These are phyloP conservation scores for Dendrolimus houi DNA, from an alignment of 2,888 invertebrate genomes.

Conservation along the genomic window DNA sequence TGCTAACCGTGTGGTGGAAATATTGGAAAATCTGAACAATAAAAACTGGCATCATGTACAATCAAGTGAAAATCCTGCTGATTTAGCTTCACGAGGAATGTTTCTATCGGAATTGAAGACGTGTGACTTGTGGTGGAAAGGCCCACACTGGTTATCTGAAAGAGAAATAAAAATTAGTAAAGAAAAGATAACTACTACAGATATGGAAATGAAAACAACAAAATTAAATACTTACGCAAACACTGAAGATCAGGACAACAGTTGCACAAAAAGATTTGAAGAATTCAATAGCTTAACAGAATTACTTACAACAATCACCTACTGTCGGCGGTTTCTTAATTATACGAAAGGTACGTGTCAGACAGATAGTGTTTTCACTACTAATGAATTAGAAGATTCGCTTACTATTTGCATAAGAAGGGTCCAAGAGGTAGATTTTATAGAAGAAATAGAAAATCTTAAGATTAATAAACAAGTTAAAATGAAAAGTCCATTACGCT, in stretches of 20 bases:
- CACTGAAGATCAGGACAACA: slow-evolving; percentile 3
- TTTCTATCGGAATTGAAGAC: slow-evolving; percentile 8
- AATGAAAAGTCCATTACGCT: slow-evolving; percentile 8
- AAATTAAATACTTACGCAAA: no score
- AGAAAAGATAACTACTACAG: no score
- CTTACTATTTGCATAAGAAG: slow-evolving; percentile 10
- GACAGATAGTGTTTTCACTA: slow-evolving; percentile 6
- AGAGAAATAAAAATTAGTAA: slow-evolving; percentile 6
- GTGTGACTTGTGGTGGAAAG: slow-evolving; percentile 12
- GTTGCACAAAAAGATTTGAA: slow-evolving; percentile 5
- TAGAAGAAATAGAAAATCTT: slow-evolving; percentile 8
- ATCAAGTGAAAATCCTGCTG: slow-evolving; percentile 16
- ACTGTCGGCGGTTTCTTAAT: slow-evolving; percentile 12
- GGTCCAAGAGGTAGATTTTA: slow-evolving; percentile 12
- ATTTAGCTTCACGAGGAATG: slow-evolving; percentile 14
- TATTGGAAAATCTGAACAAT: slow-evolving; percentile 6
- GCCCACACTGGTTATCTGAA: slow-evolving; percentile 14
- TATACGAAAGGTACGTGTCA: slow-evolving; percentile 5
- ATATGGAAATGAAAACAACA: no score
- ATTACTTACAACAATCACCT: slow-evolving; percentile 7
- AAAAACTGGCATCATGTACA: slow-evolving; percentile 14
- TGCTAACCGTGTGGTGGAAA: slow-evolving; percentile 14
- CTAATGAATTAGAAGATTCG: slow-evolving; percentile 11
- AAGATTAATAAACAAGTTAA: slow-evolving; percentile 6
- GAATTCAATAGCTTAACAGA: slow-evolving; percentile 6